These are phyloP conservation scores for Cherax destructor DNA, from an alignment of 1,140 invertebrate genomes.

Conservation along the genomic window DNA sequence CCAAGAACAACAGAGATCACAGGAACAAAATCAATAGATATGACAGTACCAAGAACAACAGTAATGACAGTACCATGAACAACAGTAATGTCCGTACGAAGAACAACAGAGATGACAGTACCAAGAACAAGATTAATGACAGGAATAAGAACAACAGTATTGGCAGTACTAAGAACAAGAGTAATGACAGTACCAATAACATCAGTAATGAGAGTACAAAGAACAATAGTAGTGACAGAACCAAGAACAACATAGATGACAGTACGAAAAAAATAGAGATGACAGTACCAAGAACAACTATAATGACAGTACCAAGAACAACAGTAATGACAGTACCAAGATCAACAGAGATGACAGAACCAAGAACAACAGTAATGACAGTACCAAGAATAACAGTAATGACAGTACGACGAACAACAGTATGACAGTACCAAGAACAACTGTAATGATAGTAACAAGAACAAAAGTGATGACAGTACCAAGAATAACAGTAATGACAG, in stretches of 20 bases:
- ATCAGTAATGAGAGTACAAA: not conserved
- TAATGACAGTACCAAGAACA: not conserved
- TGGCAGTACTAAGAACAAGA: not conserved
- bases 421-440: too few relatives aligned
- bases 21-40: not conserved
- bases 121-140: not conserved
- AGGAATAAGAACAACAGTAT: not conserved
- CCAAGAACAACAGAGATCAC: not conserved
- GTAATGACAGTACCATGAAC: not conserved
- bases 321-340: not conserved
- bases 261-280: not conserved
- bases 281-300: not conserved
- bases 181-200: not conserved
- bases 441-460: too few relatives aligned
- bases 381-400: too few relatives aligned
- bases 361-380: too few relatives aligned
- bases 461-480: too few relatives aligned
- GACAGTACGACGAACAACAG: too few relatives aligned
- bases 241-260: not conserved
- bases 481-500: too few relatives aligned
- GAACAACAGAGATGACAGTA: not conserved
- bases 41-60: constrained; percentile 1
- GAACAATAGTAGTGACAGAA: not conserved
- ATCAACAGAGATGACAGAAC: not conserved
- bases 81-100: too few relatives aligned